Base-by-base conservation (phyloP, 2,888 invertebrate species). In the Ornithoptera alexandrae region DNA sequence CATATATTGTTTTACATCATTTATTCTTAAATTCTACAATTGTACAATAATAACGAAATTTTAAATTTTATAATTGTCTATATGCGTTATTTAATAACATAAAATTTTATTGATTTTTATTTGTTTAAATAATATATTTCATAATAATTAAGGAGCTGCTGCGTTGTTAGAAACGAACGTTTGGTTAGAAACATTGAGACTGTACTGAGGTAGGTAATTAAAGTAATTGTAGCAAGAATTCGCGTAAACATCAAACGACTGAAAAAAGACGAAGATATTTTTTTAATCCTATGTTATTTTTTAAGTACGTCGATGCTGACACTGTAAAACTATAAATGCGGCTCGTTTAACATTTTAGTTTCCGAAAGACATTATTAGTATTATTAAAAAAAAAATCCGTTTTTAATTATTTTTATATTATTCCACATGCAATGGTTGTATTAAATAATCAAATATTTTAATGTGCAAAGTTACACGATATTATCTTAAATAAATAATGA, bases 261-360 rank as follows among this genome's bases (percentile, higher is more conserved):
- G 56, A 30, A 60, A 30, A 30, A 36, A 36, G 65, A 58, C 67
- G 59, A 67, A 70, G 62, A 58, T 71, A 75, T 46, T 67, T 53
- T 73, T 74, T 73, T 70, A 71, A 70, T 71, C 74, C 67, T 72
- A 60, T 67, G 5, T 60, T 22, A 30, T 50, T 36, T 50, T 56
- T 60, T 67, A 89, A 86, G 87, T 88, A 89, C 84, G 73, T 78
- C 72, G 81, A 82, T 84, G 86, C 84, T 84, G 84, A 81, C 75
- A 75, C 73, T 75, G 69, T 79, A 79, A 72, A 77, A 79, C 79
- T 81, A 82, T 88, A 89, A 90, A 90, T 90, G 89, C 90, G 85
- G 81, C 76, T 62, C 6, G 22, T 53, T 53, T 53, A 18, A 6
- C 18, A 17, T 53, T 53, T n/a, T n/a, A 53, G n/a, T n/a, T 53